Conservation (phyloP, 2,797 vertebrate species). For the Echeneis naucrates region DNA sequence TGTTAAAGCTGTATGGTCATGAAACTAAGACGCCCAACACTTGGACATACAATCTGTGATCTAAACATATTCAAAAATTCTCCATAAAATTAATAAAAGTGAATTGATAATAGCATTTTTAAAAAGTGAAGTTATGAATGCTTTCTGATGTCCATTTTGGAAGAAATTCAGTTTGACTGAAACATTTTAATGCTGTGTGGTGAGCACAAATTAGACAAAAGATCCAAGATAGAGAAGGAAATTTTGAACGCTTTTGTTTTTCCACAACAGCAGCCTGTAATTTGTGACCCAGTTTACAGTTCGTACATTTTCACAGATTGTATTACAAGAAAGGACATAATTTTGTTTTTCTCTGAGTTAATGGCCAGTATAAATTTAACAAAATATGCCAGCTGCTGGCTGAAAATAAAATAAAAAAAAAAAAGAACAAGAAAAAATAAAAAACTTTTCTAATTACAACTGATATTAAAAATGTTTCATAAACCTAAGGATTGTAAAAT, state of each 20-base stretch:
- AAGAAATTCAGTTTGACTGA: background rate
- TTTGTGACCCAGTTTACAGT: conserved; percentile 10
- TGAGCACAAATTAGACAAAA: background rate
- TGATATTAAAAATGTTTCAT: conserved; percentile 6
- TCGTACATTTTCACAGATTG: conserved; percentile 7
- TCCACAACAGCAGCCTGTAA: background rate
- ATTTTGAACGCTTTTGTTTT: no score
- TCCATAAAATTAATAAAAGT: no score
- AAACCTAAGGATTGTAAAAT: background rate
- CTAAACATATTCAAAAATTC: no score
- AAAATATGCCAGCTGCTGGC: conserved; percentile 20
- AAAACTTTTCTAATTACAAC: background rate
- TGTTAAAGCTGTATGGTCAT: no score
- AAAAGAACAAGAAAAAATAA: no score
- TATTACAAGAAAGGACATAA: conserved; percentile 23
- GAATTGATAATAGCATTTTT: no score
- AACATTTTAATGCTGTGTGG: no score
- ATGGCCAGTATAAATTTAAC: conserved; percentile 10
- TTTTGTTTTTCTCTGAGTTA: conserved; percentile 17
- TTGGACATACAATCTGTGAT: no score
- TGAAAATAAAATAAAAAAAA: background rate
- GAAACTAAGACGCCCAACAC: background rate
- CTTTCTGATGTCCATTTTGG: background rate
- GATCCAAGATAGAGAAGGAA: background rate
- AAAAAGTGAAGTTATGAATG: background rate